Percentiles rank a stretch among this genome's conserved stretches.
phyloP scores from a whole-genome alignment of 2,888 invertebrate species.

The Volucella inflata region DNA sequence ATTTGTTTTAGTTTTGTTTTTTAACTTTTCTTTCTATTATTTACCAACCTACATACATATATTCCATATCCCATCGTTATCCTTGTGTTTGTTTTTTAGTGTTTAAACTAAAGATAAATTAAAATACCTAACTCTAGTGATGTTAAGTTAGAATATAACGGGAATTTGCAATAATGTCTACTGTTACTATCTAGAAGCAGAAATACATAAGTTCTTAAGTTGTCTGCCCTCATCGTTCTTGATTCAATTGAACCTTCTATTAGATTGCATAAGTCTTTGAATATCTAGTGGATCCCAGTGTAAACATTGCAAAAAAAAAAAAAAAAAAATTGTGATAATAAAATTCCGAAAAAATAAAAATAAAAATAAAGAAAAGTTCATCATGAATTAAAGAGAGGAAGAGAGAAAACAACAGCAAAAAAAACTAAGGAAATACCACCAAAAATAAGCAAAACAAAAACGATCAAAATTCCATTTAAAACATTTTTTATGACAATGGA shows the following conservation, averaged over 20 bases:
- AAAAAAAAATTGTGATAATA: slow-evolving; percentile 43
- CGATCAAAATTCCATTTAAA: slow-evolving; percentile 48
- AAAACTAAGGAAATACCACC: slow-evolving; percentile 13
- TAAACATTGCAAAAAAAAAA: slow-evolving; percentile 40
- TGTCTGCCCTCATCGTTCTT: slow-evolving; percentile 3
- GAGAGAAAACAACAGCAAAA: slow-evolving; percentile 1
- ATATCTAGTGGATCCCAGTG: slow-evolving; percentile 50
- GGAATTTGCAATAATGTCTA: slow-evolving; percentile 66
- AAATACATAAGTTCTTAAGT: background rate
- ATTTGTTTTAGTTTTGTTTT: slow-evolving; percentile 11
- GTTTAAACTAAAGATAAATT: slow-evolving; percentile 39
- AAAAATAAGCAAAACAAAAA: slow-evolving; percentile 19
- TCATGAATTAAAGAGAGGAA: background rate
- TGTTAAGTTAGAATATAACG: slow-evolving; percentile 29
- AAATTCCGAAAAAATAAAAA: slow-evolving; percentile 1
- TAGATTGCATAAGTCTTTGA: slow-evolving; percentile 53
- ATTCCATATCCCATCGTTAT: slow-evolving; percentile 10
- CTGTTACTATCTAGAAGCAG: slow-evolving; percentile 20
- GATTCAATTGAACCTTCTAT: slow-evolving; percentile 48
- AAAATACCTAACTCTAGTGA: slow-evolving; percentile 42
- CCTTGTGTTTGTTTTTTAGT: slow-evolving; percentile 21
- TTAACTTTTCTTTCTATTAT: background rate
- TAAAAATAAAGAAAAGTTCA: background rate
- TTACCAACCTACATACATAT: too few species aligned
- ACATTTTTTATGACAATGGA: slow-evolving; percentile 52